Evolutionary conservation across 2,888 invertebrate species (phyloP), one percentile per base, ranked within the genome.

Genomic region (Epicampocera succincta): DNA sequence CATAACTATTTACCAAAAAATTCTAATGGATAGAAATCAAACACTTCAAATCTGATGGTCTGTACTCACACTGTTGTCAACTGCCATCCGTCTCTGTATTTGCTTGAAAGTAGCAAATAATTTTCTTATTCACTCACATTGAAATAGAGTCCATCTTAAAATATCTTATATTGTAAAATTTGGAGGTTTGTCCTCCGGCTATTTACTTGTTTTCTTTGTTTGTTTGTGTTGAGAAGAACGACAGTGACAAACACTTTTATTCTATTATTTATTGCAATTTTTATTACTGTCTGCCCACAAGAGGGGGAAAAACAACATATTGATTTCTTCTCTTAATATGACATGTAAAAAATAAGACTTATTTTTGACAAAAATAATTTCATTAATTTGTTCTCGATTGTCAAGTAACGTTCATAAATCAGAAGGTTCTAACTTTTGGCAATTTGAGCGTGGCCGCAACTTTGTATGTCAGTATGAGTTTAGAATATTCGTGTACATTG

Each of bases 341-440:
- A 73, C 80, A 73, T 73, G 54, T 72, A 56, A 81, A 38, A 61
- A 68, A 56, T 66, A 65, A 65, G 66, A 80, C 63, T 66, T 72
- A 54, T 75, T 72, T 33, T 75, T 76, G 68, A 44, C 68, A 72
- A 56, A 42, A 25, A 48, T 77, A 73, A 81, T 81, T 81, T 63
- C 13, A 81, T 76, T 76, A 81, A 73, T 73, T 76, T 77, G 68
- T 81, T 73, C 56, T 56, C 80, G 68, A 68, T 73, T 81, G 80
- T 81, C 80, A 77, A 56, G 38, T 63, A 56, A 56, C 8, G 48
- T 56, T 61, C 80, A 73, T 68, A 81, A 81, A 81, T 76, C 48
- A 56, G 33, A 48, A 33, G 38, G 15, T 38, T 9, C 19, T 25
- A 65, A 75, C 5, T n/a, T 13, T 25, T 76, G 52, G 44, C 40